Evolutionary conservation across 2,888 invertebrate genomes (phyloP), one percentile per base, ranked within the genome.

Genomic region (Lamellibrachia columna): DNA sequence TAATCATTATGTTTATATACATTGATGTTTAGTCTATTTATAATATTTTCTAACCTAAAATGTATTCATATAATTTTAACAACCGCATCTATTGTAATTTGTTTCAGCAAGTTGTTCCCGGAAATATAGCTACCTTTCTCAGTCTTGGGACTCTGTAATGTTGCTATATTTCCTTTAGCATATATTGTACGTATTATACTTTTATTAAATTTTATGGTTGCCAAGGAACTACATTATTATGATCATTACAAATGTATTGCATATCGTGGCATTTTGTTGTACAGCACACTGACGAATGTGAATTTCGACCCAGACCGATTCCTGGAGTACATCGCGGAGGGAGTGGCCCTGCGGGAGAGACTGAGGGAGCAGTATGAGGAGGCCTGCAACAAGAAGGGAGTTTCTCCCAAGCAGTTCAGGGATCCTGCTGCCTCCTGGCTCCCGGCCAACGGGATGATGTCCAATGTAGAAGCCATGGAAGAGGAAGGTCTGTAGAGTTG

Each of bases 231-330:
- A 22, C 15, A 75, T 40, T 55, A 55, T 75, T 75, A 75, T 75
- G 15, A 11, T 22, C 22, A 22, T 22, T 75, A 15, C 60, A 11
- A 22, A 22, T 22, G 1, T 15, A n/a, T 75, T 15, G 22, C 75
- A 6, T 22, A 6, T 22, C 4, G 75, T 75, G 15, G 15, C 22
- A n/a, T 22, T 22, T 75, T 75, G 75, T 22, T 40, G 0, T 90
- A 40, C 75, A 95, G 95, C 93, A 95, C 95, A 6, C 93, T 95
- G 75, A 95, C 95, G 7, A 95, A 95, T 92, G 95, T 95, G 22
- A 95, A 95, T 94, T 95, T 95, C 93, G 95, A 95, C 92, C 94
- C 92, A 1, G 94, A 94, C 28, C 93, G 95, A 22, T 95, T 95
- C 93, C 93, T 93, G 15, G 91, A 28, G 60, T 94, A 94, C 93